Evolutionary conservation across 1,140 invertebrate genomes (phyloP).

Genomic region (Pachypsylla venusta): DNA sequence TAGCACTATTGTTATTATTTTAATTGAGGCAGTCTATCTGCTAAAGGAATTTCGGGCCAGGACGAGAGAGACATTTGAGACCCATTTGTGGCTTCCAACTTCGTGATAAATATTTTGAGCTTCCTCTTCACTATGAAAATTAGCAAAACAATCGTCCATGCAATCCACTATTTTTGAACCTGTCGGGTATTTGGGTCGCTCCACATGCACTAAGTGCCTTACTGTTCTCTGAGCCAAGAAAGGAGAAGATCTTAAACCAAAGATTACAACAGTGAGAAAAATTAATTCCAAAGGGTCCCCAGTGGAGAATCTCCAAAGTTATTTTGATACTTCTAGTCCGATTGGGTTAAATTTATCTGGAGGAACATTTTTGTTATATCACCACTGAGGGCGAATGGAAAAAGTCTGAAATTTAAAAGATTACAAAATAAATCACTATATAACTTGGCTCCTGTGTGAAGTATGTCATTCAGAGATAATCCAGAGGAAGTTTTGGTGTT

Average conservation of each 20-base stretch:
- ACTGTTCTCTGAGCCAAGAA: too few relatives aligned
- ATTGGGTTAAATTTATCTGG: conserved; percentile 11
- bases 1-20: too few relatives aligned
- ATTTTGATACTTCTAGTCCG: conserved; percentile 11
- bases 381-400: conserved; percentile 18
- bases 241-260: conserved; percentile 7
- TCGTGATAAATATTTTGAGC: too few relatives aligned
- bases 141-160: too few relatives aligned
- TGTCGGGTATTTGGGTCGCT: too few relatives aligned
- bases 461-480: conserved; percentile 19
- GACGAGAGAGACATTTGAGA: too few relatives aligned
- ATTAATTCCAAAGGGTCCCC: conserved; percentile 12
- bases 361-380: conserved; percentile 23
- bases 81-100: too few relatives aligned
- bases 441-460: conserved; percentile 16
- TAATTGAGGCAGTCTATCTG: too few relatives aligned
- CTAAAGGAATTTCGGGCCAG: too few relatives aligned
- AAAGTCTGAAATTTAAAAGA: conserved; percentile 16
- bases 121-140: too few relatives aligned
- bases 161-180: too few relatives aligned
- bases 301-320: conserved; percentile 14
- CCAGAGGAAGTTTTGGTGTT: conserved; percentile 12
- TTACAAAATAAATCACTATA: conserved; percentile 19
- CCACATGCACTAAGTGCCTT: too few relatives aligned
- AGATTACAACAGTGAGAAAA: conserved; percentile 14